Evolutionary conservation across 2,888 invertebrate genomes (phyloP), one percentile per base, ranked within the genome.

Genomic region (Brachylomia viminalis): DNA sequence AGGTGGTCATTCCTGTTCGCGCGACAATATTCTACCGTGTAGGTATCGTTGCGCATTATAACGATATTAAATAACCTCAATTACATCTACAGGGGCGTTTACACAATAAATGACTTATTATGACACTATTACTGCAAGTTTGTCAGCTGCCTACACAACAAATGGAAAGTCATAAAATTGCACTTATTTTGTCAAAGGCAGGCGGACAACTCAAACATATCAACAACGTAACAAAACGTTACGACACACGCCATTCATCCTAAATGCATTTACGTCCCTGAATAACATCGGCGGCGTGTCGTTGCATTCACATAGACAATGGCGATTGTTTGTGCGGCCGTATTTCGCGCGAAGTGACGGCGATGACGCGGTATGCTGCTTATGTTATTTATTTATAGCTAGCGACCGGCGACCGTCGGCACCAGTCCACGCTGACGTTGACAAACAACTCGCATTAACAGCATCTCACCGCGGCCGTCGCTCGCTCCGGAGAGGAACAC

Each of bases 361-460:
- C 82, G 88, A 89, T 88, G 90, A 90, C 90, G 90, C 90, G 90
- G 77, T 88, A 88, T 89, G 84, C 88, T 84, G 89, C 90, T 91
- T 88, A 89, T 90, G 91, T 92, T 91, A 91, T 92, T 93, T 95
- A 95, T 94, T 95, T 93, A 94, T 95, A 95, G 93, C 90, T 82
- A 90, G 89, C 90, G 89, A 90, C 91, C 88, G 17, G 89, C 85
- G 72, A 68, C 38, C 78, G 83, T 90, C 91, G 91, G 88, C 91
- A 93, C 90, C 91, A 92, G 90, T 88, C 82, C 33, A 74, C 61
- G 65, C 54, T 90, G 92, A 93, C 94, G 93, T 94, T 94, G 94
- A 95, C 94, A 95, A 95, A 95, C 95, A 95, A 94, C 92, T 90
- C 90, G 91, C 92, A 93, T 92, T 91, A 92, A 89, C 90, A 91